Conservation (phyloP, 2,113 vertebrate genomes). For the Rhabdomys dilectus region DNA sequence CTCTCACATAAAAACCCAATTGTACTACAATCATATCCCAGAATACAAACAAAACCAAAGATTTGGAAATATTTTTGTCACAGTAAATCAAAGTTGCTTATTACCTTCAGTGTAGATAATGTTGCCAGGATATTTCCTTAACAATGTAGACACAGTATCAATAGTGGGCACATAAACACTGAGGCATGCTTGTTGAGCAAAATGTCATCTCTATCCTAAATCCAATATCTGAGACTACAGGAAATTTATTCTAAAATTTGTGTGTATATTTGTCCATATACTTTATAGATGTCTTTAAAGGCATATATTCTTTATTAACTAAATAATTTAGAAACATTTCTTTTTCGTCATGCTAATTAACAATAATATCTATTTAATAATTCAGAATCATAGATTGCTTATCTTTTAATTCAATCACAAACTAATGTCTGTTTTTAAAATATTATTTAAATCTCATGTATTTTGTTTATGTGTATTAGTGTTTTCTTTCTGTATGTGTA, state of each 20-base stretch:
- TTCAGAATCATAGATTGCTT: not conserved
- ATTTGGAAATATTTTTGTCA: not conserved
- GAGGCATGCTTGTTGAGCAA: not conserved
- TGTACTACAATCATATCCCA: not conserved
- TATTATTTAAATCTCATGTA: not conserved
- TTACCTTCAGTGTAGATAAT: not conserved
- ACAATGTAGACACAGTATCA: not conserved
- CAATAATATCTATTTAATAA: not conserved
- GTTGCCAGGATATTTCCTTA: not conserved
- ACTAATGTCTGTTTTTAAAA: not conserved
- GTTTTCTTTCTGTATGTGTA: not conserved
- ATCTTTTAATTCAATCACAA: not conserved
- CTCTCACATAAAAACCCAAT: not conserved
- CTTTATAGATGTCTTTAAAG: not conserved
- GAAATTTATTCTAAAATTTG: conserved; percentile 9
- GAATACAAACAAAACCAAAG: not conserved
- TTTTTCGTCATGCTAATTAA: not conserved
- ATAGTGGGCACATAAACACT: not conserved
- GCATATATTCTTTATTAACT: not conserved
- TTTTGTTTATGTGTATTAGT: not conserved
- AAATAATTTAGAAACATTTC: not conserved
- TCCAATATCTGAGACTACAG: not conserved
- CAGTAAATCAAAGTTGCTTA: not conserved
- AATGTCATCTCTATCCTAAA: not conserved
- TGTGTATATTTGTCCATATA: not conserved